phyloP scores from a whole-genome alignment of 2,888 invertebrate species.

The Volucella bombylans region DNA sequence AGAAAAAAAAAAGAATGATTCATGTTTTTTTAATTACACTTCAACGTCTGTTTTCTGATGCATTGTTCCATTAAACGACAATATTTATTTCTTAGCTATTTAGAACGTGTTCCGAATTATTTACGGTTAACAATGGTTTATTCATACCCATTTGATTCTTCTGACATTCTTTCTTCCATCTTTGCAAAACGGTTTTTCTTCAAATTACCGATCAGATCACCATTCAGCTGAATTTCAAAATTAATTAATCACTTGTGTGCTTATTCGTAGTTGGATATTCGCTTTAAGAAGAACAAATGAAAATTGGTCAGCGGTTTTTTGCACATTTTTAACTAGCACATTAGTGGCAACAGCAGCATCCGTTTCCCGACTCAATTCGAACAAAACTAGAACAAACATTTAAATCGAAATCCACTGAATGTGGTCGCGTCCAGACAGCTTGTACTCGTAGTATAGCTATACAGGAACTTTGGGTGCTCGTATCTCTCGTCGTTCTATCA shows the following conservation, averaged over 20 bases:
- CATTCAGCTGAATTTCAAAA: neutral
- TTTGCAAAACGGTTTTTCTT: neutral
- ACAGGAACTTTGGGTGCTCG: slow-evolving; percentile 24
- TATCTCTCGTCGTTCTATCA: slow-evolving; percentile 21
- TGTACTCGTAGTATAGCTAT: neutral
- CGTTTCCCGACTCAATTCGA: slow-evolving; percentile 38
- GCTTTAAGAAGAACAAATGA: neutral
- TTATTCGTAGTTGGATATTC: neutral
- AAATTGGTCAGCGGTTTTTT: neutral
- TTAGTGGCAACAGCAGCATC: slow-evolving; percentile 12
- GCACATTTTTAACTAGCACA: neutral
- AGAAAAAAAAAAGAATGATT: too few relatives aligned
- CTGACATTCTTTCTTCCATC: slow-evolving; percentile 21
- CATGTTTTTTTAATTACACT: too few relatives aligned
- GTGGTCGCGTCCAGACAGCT: slow-evolving; percentile 7
- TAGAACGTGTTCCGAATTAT: neutral
- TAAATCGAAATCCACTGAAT: slow-evolving; percentile 31
- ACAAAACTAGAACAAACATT: slow-evolving; percentile 58
- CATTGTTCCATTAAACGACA: too few relatives aligned
- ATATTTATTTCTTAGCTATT: too few relatives aligned
- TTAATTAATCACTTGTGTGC: slow-evolving; percentile 3
- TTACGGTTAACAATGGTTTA: neutral
- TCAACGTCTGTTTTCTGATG: too few relatives aligned
- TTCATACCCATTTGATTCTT: slow-evolving; percentile 31
- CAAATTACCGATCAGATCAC: neutral